Evolutionary conservation across 2,113 vertebrate genomes (phyloP).

Genomic region (Pachyramphus minor): DNA sequence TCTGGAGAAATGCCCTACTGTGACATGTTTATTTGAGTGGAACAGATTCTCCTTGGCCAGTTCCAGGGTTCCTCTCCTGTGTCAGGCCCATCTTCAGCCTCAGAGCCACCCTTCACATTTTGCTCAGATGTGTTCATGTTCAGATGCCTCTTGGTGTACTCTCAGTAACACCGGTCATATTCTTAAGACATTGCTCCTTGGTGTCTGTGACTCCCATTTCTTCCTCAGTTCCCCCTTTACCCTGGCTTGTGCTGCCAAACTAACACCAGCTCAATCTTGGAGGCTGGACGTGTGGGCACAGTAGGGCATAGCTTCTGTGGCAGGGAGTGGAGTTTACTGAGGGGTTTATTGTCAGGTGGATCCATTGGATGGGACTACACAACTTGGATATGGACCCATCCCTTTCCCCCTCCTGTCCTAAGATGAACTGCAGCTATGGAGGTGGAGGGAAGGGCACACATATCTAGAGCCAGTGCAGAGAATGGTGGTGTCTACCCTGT

Average conservation of each 20-base stretch:
- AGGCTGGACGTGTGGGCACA: neutral
- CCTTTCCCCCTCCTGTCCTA: neutral
- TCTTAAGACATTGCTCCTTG: neutral
- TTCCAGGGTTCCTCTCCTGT: neutral
- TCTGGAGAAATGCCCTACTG: neutral
- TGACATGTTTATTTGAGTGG: neutral
- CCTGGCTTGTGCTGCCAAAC: neutral
- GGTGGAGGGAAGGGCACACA: neutral
- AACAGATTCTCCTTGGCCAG: neutral
- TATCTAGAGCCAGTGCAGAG: neutral
- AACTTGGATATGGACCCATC: accelerated
- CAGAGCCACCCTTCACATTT: neutral
- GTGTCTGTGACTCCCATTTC: neutral
- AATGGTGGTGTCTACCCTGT: accelerated
- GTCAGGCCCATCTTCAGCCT: neutral
- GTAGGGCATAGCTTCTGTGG: neutral
- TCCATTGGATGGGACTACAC: neutral
- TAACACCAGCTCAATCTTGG: neutral
- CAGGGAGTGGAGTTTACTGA: neutral
- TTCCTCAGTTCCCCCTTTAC: neutral
- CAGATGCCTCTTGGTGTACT: neutral
- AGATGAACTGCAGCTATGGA: neutral
- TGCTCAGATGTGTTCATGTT: neutral
- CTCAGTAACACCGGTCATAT: neutral
- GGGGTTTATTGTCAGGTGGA: neutral